Percentiles rank a stretch among this genome's conserved stretches.
Evolutionary conservation across 2,888 invertebrate genomes (phyloP).

Genomic region (Mechanitis messenoides): DNA sequence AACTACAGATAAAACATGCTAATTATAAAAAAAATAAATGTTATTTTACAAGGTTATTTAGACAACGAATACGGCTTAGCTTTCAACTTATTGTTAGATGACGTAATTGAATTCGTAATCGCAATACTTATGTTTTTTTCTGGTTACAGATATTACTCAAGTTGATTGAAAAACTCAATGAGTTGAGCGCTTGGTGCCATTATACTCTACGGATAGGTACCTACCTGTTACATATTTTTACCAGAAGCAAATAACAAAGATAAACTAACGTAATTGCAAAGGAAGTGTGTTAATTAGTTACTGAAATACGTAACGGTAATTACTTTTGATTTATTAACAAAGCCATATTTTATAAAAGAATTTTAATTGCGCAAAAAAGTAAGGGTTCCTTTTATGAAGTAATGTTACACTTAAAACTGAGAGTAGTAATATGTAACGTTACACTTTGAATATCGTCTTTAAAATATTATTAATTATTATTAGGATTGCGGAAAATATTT

Average conservation of each 20-base stretch:
- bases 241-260: not conserved
- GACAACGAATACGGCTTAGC: no score
- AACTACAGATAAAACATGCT: no score
- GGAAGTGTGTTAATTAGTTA: slow-evolving; percentile 53
- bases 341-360: slow-evolving; percentile 13
- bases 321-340: slow-evolving; percentile 20
- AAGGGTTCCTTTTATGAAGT: slow-evolving; percentile 10
- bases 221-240: not conserved
- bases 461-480: slow-evolving; percentile 5
- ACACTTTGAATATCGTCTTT: not conserved
- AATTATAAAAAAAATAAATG: no score
- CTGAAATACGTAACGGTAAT: slow-evolving; percentile 42
- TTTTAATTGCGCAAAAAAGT: slow-evolving; percentile 16
- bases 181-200: not conserved
- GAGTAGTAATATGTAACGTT: slow-evolving; percentile 17
- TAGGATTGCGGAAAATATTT: slow-evolving; percentile 43
- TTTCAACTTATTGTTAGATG: no score
- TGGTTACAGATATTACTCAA: not conserved
- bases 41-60: no score
- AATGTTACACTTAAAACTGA: slow-evolving; percentile 1
- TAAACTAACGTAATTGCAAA: slow-evolving; percentile 39
- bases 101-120: no score
- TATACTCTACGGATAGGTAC: not conserved
- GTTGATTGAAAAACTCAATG: not conserved
- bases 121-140: not conserved